A percentile compares a stretch with the other conserved stretches of the same genome.
Evolutionary conservation across 2,797 vertebrate genomes (phyloP).

Genomic region (Yasuhikotakia modesta): DNA sequence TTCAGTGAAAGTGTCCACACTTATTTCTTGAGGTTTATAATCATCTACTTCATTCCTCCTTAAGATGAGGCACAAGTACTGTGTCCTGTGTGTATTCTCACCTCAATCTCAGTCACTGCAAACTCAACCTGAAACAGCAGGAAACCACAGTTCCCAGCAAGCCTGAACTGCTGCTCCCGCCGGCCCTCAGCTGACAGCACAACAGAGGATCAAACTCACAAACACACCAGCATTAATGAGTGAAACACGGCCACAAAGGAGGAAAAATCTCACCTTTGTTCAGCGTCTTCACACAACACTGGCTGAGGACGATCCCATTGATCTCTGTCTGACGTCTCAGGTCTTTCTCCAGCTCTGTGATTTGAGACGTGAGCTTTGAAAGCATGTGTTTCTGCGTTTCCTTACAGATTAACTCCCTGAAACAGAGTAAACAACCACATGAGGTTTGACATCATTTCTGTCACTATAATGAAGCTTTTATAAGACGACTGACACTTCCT

Average conservation of each 20-base stretch:
- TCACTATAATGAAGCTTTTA: too few species aligned
- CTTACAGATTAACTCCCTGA: slow-evolving; percentile 27
- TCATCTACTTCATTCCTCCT: too few species aligned
- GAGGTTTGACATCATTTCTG: too few species aligned
- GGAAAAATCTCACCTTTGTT: slow-evolving; percentile 73
- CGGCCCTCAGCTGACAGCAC: slow-evolving; percentile 64
- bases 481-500: slow-evolving; percentile 67
- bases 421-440: not conserved
- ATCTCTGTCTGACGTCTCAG: slow-evolving; percentile 76
- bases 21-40: not conserved
- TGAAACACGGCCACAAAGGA: not conserved
- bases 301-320: slow-evolving; percentile 78
- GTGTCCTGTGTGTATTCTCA: slow-evolving; percentile 58
- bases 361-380: slow-evolving; percentile 69
- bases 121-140: slow-evolving; percentile 86
- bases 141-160: slow-evolving; percentile 78
- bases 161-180: slow-evolving; percentile 71
- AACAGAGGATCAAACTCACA: not conserved
- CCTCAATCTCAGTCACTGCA: slow-evolving; percentile 80
- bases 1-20: not conserved
- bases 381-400: slow-evolving; percentile 47
- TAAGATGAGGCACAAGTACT: too few species aligned
- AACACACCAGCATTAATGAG: not conserved
- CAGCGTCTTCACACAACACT: slow-evolving; percentile 76
- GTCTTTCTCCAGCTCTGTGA: slow-evolving; percentile 76